Base-by-base conservation (phyloP, 2,888 invertebrate species). In the Chrysolina haemoptera region DNA sequence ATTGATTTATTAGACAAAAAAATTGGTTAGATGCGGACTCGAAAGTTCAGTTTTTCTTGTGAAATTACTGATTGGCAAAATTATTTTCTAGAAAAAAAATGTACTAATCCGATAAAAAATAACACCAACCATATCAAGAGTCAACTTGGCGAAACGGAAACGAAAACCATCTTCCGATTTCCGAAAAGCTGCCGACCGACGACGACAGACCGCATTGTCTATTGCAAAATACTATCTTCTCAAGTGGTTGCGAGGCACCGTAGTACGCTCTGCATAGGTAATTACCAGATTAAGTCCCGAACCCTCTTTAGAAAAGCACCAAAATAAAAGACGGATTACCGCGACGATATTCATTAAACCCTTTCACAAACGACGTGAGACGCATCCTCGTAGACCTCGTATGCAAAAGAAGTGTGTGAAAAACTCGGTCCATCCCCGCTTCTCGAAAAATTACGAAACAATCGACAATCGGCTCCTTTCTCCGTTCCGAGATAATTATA, bases 271-370 rank as follows among this genome's bases (percentile, higher is more conserved):
- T 75, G 80, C 78, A 80, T 76, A 76, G 76, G 78, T 82, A 82
- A 83, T 82, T 83, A 81, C 81, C 75, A 78, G 77, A 74, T 77
- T 79, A 73, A 43, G 70, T 46, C 75, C 75, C 66, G 40, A 41
- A 71, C 76, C 77, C 76, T 77, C 79, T 73, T 71, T 59, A 70
- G 62, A 80, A 76, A 50, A 67, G 69, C 64, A 22, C 74, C 71
- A 81, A 84, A 84, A 84, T 84, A 85, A 85, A 83, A 80, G 83
- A 81, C 80, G 84, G 85, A 85, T 84, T 85, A 85, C 75, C 78
- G 79, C 70, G 80, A 79, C 74, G 82, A 82, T 82, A 84, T 85
- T 85, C 84, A 85, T 85, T 84, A 85, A 76, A 81, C 81, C 82
- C 82, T 79, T 80, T 80, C 62, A 74, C 55, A n/a, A 41, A 53